Percentiles rank a stretch among this genome's conserved stretches.
Evolutionary conservation across 1,140 invertebrate genomes (phyloP).

Genomic region (Drosophila sulfurigaster): DNA sequence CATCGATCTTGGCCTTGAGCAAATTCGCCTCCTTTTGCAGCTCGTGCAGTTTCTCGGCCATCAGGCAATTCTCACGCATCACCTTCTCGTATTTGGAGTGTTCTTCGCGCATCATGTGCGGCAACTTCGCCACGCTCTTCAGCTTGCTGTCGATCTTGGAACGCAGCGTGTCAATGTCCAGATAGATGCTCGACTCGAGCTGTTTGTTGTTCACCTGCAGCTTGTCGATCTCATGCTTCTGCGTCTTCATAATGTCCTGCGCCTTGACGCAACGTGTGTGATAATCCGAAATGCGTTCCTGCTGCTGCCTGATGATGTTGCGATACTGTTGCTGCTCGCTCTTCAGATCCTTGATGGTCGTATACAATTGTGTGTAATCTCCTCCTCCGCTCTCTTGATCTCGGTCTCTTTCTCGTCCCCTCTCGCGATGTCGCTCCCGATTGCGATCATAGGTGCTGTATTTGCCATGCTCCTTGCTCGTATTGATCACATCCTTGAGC

Average conservation of each 20-base stretch:
- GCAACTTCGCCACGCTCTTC: conserved; percentile 67
- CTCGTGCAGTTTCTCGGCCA: conserved; percentile 66
- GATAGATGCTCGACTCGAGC: conserved; percentile 68
- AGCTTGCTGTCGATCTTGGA: conserved; percentile 72
- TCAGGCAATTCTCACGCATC: conserved; percentile 65
- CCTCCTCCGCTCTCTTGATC: not conserved
- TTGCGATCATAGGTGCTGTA: conserved; percentile 29
- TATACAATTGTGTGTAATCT: conserved; percentile 52
- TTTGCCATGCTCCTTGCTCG: conserved; percentile 37
- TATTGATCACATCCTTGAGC: conserved; percentile 72
- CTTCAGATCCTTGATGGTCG: conserved; percentile 65
- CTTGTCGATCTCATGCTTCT: conserved; percentile 79
- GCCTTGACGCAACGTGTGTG: conserved; percentile 74
- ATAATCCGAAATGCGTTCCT: conserved; percentile 71
- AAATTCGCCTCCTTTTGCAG: conserved; percentile 69
- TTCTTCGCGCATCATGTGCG: conserved; percentile 70
- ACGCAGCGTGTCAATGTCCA: conserved; percentile 64
- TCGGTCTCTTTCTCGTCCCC: conserved; percentile 6
- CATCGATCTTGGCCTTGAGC: conserved; percentile 73
- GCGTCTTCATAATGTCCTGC: conserved; percentile 78
- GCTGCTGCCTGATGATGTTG: conserved; percentile 66
- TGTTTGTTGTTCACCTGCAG: conserved; percentile 74
- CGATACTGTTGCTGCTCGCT: conserved; percentile 67
- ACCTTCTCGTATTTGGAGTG: conserved; percentile 69
- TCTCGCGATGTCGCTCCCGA: not conserved